Evolutionary conservation across 2,797 vertebrate genomes (phyloP).

Genomic region (Numenius phaeopus): DNA sequence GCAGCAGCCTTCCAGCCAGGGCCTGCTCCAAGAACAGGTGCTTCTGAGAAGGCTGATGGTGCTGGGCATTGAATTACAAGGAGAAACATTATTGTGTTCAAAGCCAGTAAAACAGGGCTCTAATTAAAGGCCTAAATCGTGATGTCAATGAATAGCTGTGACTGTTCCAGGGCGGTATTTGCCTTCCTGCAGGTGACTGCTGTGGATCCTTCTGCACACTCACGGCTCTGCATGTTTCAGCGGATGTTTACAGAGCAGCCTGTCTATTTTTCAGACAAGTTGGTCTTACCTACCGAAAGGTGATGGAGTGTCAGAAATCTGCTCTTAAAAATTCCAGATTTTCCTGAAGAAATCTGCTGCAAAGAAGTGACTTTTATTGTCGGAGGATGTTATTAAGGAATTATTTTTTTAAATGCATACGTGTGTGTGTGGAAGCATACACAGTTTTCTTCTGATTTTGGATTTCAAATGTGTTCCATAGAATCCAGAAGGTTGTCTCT

Average conservation of each 20-base stretch:
- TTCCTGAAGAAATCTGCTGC: background rate
- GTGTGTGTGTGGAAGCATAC: background rate
- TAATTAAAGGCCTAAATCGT: background rate
- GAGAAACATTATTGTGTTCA: background rate
- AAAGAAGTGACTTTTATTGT: background rate
- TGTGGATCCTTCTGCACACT: background rate
- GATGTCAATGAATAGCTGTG: background rate
- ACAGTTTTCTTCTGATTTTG: background rate
- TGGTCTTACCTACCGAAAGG: background rate
- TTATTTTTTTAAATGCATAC: background rate
- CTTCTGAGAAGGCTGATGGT: rapidly evolving
- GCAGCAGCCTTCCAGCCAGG: background rate
- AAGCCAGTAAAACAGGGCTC: background rate
- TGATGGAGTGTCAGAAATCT: background rate
- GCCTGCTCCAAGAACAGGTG: background rate
- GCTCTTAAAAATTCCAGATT: background rate
- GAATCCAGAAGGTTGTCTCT: background rate
- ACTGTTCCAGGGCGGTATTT: background rate
- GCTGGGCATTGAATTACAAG: background rate
- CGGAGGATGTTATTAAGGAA: background rate
- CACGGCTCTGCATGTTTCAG: background rate
- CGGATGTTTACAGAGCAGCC: background rate
- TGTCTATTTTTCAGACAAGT: background rate
- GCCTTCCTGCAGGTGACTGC: background rate
- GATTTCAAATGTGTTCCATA: background rate